Conservation (phyloP, 2,888 invertebrate genomes). For the Microplitis manilae region DNA sequence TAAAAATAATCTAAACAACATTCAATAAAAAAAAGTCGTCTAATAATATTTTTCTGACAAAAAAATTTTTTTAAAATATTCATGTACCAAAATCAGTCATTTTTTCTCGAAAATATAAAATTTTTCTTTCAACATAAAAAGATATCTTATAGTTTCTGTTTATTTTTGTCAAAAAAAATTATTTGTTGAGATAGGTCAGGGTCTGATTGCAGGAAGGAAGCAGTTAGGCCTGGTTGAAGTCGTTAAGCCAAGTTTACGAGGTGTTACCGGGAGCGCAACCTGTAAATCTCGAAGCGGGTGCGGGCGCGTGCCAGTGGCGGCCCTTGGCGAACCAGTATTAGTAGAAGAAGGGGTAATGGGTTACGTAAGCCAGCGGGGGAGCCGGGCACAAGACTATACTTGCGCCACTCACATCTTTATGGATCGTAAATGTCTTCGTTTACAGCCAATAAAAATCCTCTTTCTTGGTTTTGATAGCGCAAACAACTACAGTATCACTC, state of each 20-base stretch:
- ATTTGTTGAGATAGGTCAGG: constrained; percentile 64
- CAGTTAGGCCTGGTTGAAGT: constrained; percentile 72
- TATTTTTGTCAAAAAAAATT: constrained; percentile 5
- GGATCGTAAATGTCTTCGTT: constrained; percentile 72
- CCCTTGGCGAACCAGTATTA: constrained; percentile 60
- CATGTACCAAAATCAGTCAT: too few species aligned
- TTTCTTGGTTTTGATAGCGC: constrained; percentile 48
- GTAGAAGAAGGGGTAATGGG: constrained; percentile 60
- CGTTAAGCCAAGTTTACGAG: constrained; percentile 72
- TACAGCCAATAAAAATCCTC: constrained; percentile 71
- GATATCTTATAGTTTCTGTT: not conserved
- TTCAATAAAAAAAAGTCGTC: too few species aligned
- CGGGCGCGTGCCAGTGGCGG: constrained; percentile 71
- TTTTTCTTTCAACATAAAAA: too few species aligned
- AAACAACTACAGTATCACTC: constrained; percentile 18
- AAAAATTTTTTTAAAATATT: too few species aligned
- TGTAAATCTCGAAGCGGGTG: constrained; percentile 69
- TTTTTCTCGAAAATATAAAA: too few species aligned
- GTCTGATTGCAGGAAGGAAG: constrained; percentile 72
- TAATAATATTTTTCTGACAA: too few species aligned
- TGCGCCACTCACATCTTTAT: constrained; percentile 69
- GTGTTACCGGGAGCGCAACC: constrained; percentile 72
- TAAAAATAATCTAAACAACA: too few species aligned
- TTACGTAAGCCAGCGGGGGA: constrained; percentile 55
- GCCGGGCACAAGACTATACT: constrained; percentile 53